Evolutionary conservation across 2,888 invertebrate species (phyloP), one percentile per base, ranked within the genome.

Genomic region (Busseola fusca): DNA sequence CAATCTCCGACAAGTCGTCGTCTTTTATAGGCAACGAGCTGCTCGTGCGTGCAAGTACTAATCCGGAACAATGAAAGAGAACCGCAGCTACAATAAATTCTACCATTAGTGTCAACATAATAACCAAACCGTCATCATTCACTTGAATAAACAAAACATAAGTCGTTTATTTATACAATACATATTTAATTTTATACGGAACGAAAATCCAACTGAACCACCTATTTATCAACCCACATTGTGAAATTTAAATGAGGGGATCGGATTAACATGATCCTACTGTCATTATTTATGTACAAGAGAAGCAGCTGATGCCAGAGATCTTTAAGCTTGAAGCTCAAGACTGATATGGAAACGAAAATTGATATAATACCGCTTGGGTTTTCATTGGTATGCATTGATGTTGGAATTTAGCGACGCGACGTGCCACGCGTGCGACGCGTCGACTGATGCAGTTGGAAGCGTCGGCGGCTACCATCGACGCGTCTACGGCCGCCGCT

Each of bases 171-270:
- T 50, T 50, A 72, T 72, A 72, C 72, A 78, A 64, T 72, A 56
- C n/a, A 78, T 72, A 60, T 72, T 78, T 62, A 60, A 74, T 74
- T 57, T 27, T 52, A 58, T 52, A 56, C 74, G 37, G 48, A 45
- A 50, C 56, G 50, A 52, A 74, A 59, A 80, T 78, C 70, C 71
- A 50, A 80, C 58, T 71, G 40, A 70, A 80, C 76, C 76, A 63
- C 58, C 42, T 66, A 66, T 80, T 76, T 76, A 78, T 60, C 50
- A 80, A 64, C 27, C 81, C 58, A 63, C 71, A 80, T 70, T 76
- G 45, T 76, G 66, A 76, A 78, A 76, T 78, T 80, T 76, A 64
- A 78, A 81, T 70, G 70, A 69, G 54, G 50, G 70, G 62, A 52
- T 76, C 30, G 70, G 71, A 80, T 76, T 70, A 80, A 56, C 70